Evolutionary conservation across 2,888 invertebrate genomes (phyloP).

Genomic region (Meteorus cinctellus): DNA sequence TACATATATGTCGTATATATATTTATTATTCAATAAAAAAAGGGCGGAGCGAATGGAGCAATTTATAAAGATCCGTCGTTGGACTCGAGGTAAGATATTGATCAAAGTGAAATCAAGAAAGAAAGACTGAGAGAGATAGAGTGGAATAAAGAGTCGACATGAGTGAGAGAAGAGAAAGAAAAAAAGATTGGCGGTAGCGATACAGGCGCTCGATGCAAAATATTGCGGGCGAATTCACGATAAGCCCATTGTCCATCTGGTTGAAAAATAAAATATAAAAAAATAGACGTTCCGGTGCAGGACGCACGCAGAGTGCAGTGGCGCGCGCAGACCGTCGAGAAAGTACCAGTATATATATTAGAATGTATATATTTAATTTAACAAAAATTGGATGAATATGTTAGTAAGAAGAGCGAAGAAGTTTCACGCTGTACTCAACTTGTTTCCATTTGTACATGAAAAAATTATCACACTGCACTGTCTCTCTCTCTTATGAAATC

Average conservation of each 20-base stretch:
- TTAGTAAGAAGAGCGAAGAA: too few species aligned
- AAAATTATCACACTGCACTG: too few species aligned
- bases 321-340: constrained; percentile 11
- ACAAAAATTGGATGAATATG: not conserved
- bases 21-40: constrained; percentile 33
- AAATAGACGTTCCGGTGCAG: constrained; percentile 27
- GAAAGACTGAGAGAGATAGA: not conserved
- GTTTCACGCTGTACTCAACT: too few species aligned
- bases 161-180: constrained; percentile 2
- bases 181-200: constrained; percentile 33
- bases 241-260: constrained; percentile 46
- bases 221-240: constrained; percentile 41
- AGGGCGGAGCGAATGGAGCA: constrained; percentile 28
- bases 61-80: constrained; percentile 58
- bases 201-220: constrained; percentile 40
- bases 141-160: not conserved
- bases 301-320: constrained; percentile 15
- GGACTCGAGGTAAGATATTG: constrained; percentile 48
- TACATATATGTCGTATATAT: constrained; percentile 24
- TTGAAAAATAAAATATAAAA: constrained; percentile 32
- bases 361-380: not conserved
- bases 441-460: too few species aligned
- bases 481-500: too few species aligned
- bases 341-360: constrained; percentile 16
- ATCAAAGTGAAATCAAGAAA: constrained; percentile 48